A percentile compares a stretch with the other conserved stretches of the same genome.
These are phyloP conservation scores for Falcunculus frontatus DNA, from an alignment of 2,113 vertebrate genomes.

Conservation along the genomic window DNA sequence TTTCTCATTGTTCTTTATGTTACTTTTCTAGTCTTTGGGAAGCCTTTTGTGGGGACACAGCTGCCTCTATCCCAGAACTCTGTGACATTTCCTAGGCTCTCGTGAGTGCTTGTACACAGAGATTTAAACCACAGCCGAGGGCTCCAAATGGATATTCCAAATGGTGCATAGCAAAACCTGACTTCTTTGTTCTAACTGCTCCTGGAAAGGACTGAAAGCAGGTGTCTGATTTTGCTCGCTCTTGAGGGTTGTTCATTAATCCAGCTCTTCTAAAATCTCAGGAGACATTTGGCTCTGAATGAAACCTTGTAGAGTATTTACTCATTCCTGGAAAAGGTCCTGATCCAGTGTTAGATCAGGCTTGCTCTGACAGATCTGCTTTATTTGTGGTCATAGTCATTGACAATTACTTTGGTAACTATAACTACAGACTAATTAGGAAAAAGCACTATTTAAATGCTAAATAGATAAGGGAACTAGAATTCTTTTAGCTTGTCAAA, in stretches of 20 bases:
- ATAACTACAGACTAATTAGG: slow-evolving; percentile 60
- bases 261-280: background rate
- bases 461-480: slow-evolving; percentile 56
- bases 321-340: background rate
- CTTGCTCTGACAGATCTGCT: background rate
- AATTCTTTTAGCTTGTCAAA: slow-evolving; percentile 62
- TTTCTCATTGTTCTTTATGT: background rate
- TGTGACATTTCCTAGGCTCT: background rate
- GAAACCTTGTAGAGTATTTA: background rate
- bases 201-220: background rate
- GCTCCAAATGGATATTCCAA: background rate
- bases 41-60: background rate
- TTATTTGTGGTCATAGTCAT: slow-evolving; percentile 44
- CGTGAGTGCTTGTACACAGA: rapidly evolving
- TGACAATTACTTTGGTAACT: slow-evolving; percentile 59
- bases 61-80: background rate
- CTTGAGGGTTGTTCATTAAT: background rate
- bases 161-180: rapidly evolving
- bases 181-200: background rate
- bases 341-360: background rate
- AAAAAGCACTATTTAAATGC: slow-evolving; percentile 42
- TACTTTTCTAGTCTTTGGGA: background rate
- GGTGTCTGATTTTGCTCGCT: background rate
- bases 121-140: background rate
- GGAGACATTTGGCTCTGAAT: background rate